Evolutionary conservation across 2,113 vertebrate genomes (phyloP).

Genomic region (Grammomys surdaster): DNA sequence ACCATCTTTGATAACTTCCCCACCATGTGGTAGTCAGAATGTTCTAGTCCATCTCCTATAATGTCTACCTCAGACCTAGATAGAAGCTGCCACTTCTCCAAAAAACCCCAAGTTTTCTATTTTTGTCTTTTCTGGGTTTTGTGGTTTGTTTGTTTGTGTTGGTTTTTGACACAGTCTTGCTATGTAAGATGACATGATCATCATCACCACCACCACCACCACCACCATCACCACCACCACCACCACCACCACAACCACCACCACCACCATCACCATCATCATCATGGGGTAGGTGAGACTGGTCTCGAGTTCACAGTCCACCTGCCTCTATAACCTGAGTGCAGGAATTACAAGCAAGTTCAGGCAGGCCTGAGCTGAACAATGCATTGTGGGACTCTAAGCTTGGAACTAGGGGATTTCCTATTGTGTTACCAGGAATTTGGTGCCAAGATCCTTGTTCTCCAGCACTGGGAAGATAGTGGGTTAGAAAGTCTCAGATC

Average conservation of each 20-base stretch:
- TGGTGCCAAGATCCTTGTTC: not conserved
- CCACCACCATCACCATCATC: not conserved
- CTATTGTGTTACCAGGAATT: not conserved
- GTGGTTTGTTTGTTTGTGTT: not conserved
- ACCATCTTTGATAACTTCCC: not conserved
- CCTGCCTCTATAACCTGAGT: not conserved
- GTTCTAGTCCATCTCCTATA: not conserved
- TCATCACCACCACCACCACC: not conserved
- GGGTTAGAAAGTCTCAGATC: not conserved
- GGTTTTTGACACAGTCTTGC: not conserved
- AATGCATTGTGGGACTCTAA: not conserved
- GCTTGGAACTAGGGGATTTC: not conserved
- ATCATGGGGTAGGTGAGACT: not conserved
- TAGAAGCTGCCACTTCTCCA: conserved; percentile 30
- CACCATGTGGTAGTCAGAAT: not conserved
- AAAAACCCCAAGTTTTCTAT: not conserved
- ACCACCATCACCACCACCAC: not conserved
- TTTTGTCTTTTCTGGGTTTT: not conserved
- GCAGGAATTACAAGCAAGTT: not conserved
- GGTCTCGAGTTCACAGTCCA: not conserved
- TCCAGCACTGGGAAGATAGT: not conserved
- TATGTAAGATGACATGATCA: not conserved
- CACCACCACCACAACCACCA: not conserved
- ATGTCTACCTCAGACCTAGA: conserved; percentile 7
- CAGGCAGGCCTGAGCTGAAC: not conserved